phyloP scores from a whole-genome alignment of 2,113 vertebrate genomes.

The Malurus cyaneus region DNA sequence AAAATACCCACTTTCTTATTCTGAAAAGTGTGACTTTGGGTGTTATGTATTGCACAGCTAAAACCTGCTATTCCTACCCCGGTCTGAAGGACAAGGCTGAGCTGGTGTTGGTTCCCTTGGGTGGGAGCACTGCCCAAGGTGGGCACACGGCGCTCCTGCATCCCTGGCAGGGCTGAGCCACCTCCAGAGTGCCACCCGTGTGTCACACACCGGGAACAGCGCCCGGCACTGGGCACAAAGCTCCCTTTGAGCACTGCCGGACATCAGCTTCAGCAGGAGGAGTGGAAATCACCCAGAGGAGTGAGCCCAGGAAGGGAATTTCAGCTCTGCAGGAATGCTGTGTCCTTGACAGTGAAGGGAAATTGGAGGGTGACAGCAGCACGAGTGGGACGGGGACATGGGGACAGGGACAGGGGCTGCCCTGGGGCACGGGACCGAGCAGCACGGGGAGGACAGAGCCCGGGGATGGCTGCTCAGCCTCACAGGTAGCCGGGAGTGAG shows the following conservation, averaged over 20 bases:
- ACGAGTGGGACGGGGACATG: not conserved
- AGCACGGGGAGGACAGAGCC: not conserved
- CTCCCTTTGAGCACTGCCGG: not conserved
- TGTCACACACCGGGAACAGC: not conserved
- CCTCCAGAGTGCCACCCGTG: not conserved
- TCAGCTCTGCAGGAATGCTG: not conserved
- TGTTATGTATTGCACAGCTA: not conserved
- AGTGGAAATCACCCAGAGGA: not conserved
- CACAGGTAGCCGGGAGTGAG: not conserved
- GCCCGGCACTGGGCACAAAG: not conserved
- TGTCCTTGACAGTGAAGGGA: not conserved
- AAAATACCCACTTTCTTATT: not conserved
- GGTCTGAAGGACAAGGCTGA: not conserved
- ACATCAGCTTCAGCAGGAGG: not conserved
- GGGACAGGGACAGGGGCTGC: not conserved
- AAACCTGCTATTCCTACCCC: not conserved
- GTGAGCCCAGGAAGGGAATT: not conserved
- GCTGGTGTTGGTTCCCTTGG: not conserved
- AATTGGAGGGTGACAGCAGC: not conserved
- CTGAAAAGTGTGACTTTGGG: not conserved
- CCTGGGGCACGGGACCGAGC: accelerated
- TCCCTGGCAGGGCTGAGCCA: not conserved
- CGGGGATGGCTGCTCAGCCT: accelerated
- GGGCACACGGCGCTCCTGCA: accelerated
- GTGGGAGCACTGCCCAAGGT: too few relatives aligned